Percentiles rank a stretch among this genome's conserved stretches.
These are phyloP conservation scores for Cephus runcator DNA, from an alignment of 2,888 invertebrate genomes.

Conservation along the genomic window DNA sequence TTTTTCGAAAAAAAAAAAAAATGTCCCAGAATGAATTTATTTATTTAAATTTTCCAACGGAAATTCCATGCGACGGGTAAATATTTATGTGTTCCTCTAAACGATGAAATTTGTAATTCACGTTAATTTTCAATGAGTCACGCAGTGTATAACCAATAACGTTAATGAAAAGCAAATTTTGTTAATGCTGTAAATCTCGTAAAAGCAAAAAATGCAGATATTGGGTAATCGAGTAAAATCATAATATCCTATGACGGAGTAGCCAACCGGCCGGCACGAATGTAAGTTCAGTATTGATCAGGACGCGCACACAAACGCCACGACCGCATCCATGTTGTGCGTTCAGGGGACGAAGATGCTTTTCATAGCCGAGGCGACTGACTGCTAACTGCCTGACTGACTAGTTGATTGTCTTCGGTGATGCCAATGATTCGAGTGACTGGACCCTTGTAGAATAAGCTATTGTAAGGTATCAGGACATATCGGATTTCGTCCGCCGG, in stretches of 20 bases:
- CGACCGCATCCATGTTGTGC: slow-evolving; percentile 14
- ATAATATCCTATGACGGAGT: background rate
- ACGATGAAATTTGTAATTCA: background rate
- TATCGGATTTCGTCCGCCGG: background rate
- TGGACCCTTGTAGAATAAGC: background rate
- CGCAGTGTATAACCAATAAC: background rate
- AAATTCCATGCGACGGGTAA: background rate
- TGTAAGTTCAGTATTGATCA: slow-evolving; percentile 51
- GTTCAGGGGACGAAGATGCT: background rate
- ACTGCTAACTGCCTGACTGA: background rate
- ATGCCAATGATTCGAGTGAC: background rate
- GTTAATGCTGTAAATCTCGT: background rate
- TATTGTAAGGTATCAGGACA: background rate
- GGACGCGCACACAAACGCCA: slow-evolving; percentile 16
- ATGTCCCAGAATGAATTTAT: too few relatives aligned
- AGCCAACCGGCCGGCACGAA: slow-evolving; percentile 27
- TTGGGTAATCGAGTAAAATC: background rate
- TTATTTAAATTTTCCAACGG: background rate
- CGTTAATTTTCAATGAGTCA: background rate
- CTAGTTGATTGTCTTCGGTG: background rate
- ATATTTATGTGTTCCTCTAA: background rate
- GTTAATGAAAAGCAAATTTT: background rate
- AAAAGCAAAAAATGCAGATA: background rate
- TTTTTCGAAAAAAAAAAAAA: too few relatives aligned
- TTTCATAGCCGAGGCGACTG: background rate